Evolutionary conservation across 2,888 invertebrate genomes (phyloP), one percentile per base, ranked within the genome.

Genomic region (Leptinotarsa juncta): DNA sequence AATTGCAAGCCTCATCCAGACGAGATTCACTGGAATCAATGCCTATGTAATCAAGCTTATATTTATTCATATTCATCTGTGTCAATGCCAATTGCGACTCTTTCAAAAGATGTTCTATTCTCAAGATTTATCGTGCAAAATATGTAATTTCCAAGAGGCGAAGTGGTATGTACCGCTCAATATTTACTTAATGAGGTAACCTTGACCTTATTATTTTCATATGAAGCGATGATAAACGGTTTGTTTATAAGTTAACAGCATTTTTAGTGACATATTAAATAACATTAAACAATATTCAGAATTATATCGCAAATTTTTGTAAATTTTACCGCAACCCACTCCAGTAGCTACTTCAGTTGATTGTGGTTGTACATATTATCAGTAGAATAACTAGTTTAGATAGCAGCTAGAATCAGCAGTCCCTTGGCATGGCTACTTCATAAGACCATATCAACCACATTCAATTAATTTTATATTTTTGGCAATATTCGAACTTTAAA

Each of bases 121-220:
- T 42, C n/a, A 32, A n/a, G 62, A 62, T 62, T n/a, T 62, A 62
- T 62, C 62, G 62, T 5, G 32, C 18, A 62, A 62, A n/a, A 62
- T 62, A 62, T 18, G 62, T 42, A 32, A 62, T 62, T 62, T 62
- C 32, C 62, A 32, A 32, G 32, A 62, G 5, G 42, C 57, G 18
- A 62, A 62, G 16, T 62, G 32, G 4, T 62, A 32, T 32, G 32
- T 62, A 26, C 16, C 32, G 62, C 32, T 32, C 16, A 62, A 16
- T 14, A 62, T 32, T 62, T 16, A 32, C 10, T 5, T 32, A 62
- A 32, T 26, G 15, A 42, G n/a, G 42, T 42, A 18, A 42, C 62
- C 62, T 62, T 62, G 62, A 32, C 26, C 62, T 62, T 62, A 62
- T 62, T 62, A 32, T 62, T 10, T 32, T 7, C 32, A 42, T 42